A percentile compares a stretch with the other conserved stretches of the same genome.
Evolutionary conservation across 2,888 invertebrate genomes (phyloP).

Genomic region (Palloptera scutellata): DNA sequence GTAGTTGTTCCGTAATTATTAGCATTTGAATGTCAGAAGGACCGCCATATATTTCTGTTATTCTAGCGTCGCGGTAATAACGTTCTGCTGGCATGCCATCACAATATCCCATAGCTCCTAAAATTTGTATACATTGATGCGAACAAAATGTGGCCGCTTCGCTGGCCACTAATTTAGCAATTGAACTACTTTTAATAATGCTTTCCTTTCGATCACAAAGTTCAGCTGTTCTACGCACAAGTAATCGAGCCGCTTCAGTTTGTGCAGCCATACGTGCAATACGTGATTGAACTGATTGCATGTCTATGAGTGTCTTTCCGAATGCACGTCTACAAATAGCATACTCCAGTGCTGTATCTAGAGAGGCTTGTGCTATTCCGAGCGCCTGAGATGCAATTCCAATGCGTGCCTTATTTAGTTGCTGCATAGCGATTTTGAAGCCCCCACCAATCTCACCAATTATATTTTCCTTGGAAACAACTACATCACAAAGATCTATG

Average conservation of each 20-base stretch:
- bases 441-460: constrained; percentile 71
- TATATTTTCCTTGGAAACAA: constrained; percentile 68
- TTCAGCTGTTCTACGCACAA: constrained; percentile 76
- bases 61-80: too few species aligned
- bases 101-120: constrained; percentile 82
- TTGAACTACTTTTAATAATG: constrained; percentile 74
- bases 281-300: constrained; percentile 69
- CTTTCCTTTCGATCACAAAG: constrained; percentile 66
- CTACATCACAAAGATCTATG: constrained; percentile 73
- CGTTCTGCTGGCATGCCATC: too few species aligned
- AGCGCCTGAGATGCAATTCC: constrained; percentile 80
- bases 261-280: constrained; percentile 76
- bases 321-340: constrained; percentile 73
- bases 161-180: constrained; percentile 81
- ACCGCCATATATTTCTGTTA: too few species aligned
- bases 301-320: constrained; percentile 71
- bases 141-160: constrained; percentile 72
- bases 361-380: constrained; percentile 75
- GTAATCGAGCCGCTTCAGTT: constrained; percentile 73
- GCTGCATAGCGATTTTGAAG: constrained; percentile 73
- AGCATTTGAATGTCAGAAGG: constrained; percentile 80
- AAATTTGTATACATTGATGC: constrained; percentile 77
- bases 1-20: constrained; percentile 71
- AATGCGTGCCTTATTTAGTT: constrained; percentile 75
- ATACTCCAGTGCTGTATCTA: constrained; percentile 78